Percentiles rank a stretch among this genome's conserved stretches.
These are phyloP conservation scores for Carollia perspicillata DNA, from an alignment of 2,113 vertebrate species.

Conservation along the genomic window DNA sequence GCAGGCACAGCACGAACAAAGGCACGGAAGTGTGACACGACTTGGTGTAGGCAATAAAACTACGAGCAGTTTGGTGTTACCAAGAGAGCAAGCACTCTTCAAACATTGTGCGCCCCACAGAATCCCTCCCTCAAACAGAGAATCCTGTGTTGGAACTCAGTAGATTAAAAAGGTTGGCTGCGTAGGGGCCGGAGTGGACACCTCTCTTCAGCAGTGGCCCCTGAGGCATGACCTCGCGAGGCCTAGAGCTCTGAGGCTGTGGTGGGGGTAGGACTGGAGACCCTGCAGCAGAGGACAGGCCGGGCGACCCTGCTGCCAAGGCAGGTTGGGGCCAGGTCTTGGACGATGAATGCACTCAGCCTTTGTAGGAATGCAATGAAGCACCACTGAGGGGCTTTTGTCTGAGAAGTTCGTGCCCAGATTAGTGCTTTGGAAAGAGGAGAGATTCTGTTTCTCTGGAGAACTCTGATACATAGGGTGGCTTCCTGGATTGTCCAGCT, in stretches of 20 bases:
- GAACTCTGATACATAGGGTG: not conserved
- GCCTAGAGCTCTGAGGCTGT: not conserved
- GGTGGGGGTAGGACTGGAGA: not conserved
- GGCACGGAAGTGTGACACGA: not conserved
- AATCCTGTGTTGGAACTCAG: not conserved
- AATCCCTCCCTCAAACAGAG: not conserved
- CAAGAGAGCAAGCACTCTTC: not conserved
- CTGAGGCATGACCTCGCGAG: not conserved
- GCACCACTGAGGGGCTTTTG: not conserved
- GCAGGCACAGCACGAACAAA: not conserved
- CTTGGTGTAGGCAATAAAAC: not conserved
- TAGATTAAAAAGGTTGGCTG: not conserved
- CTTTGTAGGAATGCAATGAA: not conserved
- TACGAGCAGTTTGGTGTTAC: not conserved
- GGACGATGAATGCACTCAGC: too few species aligned
- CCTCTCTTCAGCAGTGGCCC: not conserved
- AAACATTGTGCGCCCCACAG: not conserved
- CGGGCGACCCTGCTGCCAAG: not conserved
- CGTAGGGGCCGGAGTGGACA: not conserved
- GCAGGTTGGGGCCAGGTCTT: not conserved
- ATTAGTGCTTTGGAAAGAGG: not conserved
- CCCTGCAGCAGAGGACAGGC: not conserved
- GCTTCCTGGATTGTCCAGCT: not conserved
- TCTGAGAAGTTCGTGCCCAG: not conserved
- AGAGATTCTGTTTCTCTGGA: not conserved